Evolutionary conservation across 2,113 vertebrate species (phyloP).

Genomic region (Halichoeres trimaculatus): DNA sequence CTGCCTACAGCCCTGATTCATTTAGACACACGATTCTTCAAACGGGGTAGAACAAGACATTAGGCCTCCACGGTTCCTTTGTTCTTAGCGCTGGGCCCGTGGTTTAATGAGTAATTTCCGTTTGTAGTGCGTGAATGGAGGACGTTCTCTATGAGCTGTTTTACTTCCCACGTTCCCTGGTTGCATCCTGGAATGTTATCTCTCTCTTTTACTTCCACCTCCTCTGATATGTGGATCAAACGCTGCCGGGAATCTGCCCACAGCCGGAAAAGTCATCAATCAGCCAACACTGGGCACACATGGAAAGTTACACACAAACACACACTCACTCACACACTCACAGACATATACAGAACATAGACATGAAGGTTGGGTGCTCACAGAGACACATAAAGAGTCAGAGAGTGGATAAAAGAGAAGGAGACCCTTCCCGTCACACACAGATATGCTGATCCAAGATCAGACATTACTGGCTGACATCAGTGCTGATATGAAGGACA

Average conservation of each 20-base stretch:
- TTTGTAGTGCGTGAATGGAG: conserved; percentile 54
- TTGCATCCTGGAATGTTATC: conserved; percentile 80
- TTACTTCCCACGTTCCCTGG: conserved; percentile 73
- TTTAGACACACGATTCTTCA: conserved; percentile 28
- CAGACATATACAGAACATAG: neutral
- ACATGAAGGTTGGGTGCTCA: conserved; percentile 27
- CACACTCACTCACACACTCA: neutral
- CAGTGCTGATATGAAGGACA: conserved; percentile 9
- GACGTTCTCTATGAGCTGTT: conserved; percentile 58
- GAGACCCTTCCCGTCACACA: conserved; percentile 27
- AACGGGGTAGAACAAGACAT: conserved; percentile 24
- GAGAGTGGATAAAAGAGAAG: neutral
- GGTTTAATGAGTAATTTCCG: conserved; percentile 72
- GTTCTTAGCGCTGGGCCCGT: conserved; percentile 36
- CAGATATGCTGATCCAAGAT: conserved; percentile 7
- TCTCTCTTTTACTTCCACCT: conserved; percentile 71
- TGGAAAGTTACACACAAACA: conserved; percentile 5
- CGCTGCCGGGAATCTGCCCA: conserved; percentile 72
- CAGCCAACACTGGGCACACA: conserved; percentile 60
- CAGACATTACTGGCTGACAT: conserved; percentile 15
- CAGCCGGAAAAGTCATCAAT: conserved; percentile 77
- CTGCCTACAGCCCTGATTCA: neutral
- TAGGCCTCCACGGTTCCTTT: conserved; percentile 26
- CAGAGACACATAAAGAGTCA: conserved; percentile 19
- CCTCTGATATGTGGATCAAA: conserved; percentile 80